Base-by-base conservation (phyloP, 1,140 invertebrate genomes). In the Caenorhabditis inopinata region DNA sequence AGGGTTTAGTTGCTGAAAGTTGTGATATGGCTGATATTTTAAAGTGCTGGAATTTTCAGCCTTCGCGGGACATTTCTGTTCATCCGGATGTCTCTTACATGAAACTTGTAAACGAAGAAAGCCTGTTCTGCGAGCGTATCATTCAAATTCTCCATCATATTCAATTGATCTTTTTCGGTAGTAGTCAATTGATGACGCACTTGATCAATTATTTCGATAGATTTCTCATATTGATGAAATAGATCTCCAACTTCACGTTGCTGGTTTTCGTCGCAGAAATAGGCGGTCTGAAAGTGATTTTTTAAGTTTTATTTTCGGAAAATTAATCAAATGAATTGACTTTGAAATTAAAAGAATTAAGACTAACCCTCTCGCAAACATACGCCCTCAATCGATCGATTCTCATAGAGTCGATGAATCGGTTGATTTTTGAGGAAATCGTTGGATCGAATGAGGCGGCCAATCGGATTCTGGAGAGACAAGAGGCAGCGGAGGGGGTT, bases 81-180 rank as follows among this genome's bases (percentile, higher is more conserved):
- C n/a, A n/a, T n/a, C n/a, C n/a, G n/a, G n/a, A n/a, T n/a, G n/a
- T n/a, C n/a, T n/a, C 47, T 47, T 21, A 48, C 47, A 75, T 48
- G 42, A 48, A 78, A 47, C 47, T 48, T 51, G 38, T 78, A 51
- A 9, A 62, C 42, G 21, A 45, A 78, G 29, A 78, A 78, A 2
- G 35, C 14, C 18, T 62, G 77, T 25, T 78, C 77, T 6, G 53
- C 49, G 1, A 62, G 29, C 3, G 77, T 78, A 35, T 78, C 77
- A 48, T 78, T 78, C 53, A 78, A 78, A 45, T 78, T 78, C 38
- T 53, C 32, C 53, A 53, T 46, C 77, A 73, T 78, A 78, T 78
- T 78, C 23, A 78, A 7, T 3, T 51, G 48, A 35, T 78, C 77
- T 46, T 68, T 78, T 11, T 78, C 77, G 11, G 74, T 48, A 47